These are phyloP conservation scores for Eutolmus rufibarbis DNA, from an alignment of 2,888 invertebrate species.

Conservation along the genomic window DNA sequence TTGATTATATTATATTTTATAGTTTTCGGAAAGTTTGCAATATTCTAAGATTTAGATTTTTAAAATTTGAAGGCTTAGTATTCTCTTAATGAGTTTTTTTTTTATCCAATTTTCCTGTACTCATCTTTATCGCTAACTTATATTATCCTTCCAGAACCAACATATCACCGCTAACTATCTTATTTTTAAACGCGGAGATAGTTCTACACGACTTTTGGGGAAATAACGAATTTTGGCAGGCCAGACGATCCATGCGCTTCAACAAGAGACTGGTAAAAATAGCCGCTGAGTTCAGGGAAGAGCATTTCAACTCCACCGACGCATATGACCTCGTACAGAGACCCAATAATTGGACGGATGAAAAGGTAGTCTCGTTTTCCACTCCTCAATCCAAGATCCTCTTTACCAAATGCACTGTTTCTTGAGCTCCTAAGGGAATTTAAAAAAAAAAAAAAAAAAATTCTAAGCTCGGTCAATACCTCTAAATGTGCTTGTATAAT, in stretches of 20 bases:
- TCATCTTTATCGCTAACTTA: neutral
- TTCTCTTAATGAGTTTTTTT: too few species aligned
- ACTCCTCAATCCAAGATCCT: neutral
- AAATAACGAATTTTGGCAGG: constrained; percentile 81
- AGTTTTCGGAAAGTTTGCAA: too few species aligned
- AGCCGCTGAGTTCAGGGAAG: constrained; percentile 73
- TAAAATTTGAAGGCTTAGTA: too few species aligned
- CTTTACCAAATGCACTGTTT: neutral
- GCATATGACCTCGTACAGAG: constrained; percentile 67
- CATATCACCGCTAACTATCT: constrained; percentile 51
- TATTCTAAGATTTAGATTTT: too few species aligned
- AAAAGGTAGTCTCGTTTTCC: constrained; percentile 58
- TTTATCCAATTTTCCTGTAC: too few species aligned
- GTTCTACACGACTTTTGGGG: constrained; percentile 89
- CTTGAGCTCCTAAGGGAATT: neutral
- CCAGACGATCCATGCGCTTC: constrained; percentile 91
- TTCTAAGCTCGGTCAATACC: neutral
- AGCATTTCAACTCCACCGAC: constrained; percentile 71
- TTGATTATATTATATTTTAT: too few species aligned
- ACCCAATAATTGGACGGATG: constrained; percentile 70
- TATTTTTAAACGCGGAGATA: constrained; percentile 76
- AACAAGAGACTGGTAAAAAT: constrained; percentile 70
- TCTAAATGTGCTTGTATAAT: neutral
- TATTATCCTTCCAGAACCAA: neutral
- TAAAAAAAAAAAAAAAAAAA: neutral